Conservation (phyloP, 2,888 invertebrate genomes). For the Dryadula phaetusa region DNA sequence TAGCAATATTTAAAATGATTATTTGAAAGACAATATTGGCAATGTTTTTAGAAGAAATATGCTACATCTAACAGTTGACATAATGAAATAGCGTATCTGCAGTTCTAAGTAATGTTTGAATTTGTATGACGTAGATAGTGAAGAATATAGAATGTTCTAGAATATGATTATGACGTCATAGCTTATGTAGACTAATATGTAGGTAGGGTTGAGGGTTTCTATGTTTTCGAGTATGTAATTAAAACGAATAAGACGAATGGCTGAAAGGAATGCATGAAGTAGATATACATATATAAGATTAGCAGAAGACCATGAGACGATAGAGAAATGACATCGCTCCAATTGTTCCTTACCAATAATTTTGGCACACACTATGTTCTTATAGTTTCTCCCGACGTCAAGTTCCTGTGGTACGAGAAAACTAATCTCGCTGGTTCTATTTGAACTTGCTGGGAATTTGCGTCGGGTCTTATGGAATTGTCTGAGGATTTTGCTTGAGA, state of each 20-base stretch:
- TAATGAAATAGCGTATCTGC: constrained; percentile 11
- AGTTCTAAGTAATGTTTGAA: constrained; percentile 8
- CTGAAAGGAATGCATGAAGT: constrained; percentile 43
- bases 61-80: constrained; percentile 1
- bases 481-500: constrained; percentile 75
- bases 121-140: constrained; percentile 20
- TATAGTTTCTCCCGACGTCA: constrained; percentile 65
- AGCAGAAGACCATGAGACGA: constrained; percentile 49
- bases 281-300: constrained; percentile 37
- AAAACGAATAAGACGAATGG: constrained; percentile 36
- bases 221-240: constrained; percentile 26
- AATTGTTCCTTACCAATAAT: constrained; percentile 71
- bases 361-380: constrained; percentile 67
- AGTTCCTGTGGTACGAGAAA: constrained; percentile 73
- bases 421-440: constrained; percentile 76
- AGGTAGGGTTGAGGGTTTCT: constrained; percentile 22
- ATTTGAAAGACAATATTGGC: not conserved
- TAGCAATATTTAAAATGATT: not conserved
- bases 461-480: constrained; percentile 78
- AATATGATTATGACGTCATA: constrained; percentile 35
- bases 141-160: constrained; percentile 32
- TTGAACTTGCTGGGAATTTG: constrained; percentile 78
- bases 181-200: constrained; percentile 34
- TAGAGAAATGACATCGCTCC: constrained; percentile 57
- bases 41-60: not conserved